Percentiles rank a stretch among this genome's conserved stretches.
Conservation (phyloP, 2,888 invertebrate species). For the Melinopterus prodromus region DNA sequence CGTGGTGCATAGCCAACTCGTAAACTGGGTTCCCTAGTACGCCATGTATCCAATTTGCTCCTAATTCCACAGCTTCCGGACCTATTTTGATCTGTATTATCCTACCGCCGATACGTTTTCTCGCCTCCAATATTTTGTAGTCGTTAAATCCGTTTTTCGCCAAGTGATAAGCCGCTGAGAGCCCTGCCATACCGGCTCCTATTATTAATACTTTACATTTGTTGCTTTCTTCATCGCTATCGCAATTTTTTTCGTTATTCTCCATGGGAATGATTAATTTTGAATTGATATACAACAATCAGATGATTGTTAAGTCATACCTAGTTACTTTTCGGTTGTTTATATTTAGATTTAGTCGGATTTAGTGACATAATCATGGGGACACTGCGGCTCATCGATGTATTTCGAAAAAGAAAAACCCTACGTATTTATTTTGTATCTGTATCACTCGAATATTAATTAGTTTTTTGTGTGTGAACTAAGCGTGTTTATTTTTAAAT, state of each 20-base stretch:
- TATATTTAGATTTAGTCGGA: not conserved
- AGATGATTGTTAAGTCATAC: slow-evolving; percentile 31
- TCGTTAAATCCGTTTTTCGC: slow-evolving; percentile 80
- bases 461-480: too few relatives aligned
- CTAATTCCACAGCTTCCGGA: slow-evolving; percentile 76
- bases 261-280: slow-evolving; percentile 30
- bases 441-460: too few relatives aligned
- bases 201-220: slow-evolving; percentile 79
- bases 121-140: slow-evolving; percentile 82
- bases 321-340: slow-evolving; percentile 26
- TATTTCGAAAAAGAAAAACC: too few relatives aligned
- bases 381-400: too few relatives aligned
- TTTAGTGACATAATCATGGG: not conserved
- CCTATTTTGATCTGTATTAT: slow-evolving; percentile 80
- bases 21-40: slow-evolving; percentile 90
- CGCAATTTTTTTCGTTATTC: slow-evolving; percentile 35
- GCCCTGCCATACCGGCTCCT: slow-evolving; percentile 86
- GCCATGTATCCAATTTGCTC: slow-evolving; percentile 95
- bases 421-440: too few relatives aligned
- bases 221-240: slow-evolving; percentile 42
- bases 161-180: slow-evolving; percentile 85
- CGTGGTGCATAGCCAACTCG: slow-evolving; percentile 84
- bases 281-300: slow-evolving; percentile 27
- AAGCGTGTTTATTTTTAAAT: too few relatives aligned
- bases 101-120: slow-evolving; percentile 83